Base-by-base conservation (phyloP, 2,113 vertebrate species). In the Zosterops borbonicus region DNA sequence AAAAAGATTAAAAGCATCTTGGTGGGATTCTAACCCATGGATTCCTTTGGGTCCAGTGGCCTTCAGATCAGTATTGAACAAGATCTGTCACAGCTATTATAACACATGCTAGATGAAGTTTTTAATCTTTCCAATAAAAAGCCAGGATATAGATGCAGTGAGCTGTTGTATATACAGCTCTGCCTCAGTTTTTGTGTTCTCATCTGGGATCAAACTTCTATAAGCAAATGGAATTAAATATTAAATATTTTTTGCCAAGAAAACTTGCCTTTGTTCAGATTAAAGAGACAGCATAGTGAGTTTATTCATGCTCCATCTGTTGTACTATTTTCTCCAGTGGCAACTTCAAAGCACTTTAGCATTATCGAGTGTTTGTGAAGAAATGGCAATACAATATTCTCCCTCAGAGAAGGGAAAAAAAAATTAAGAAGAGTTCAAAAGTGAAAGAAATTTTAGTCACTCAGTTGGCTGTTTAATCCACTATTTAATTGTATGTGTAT, bases 401-500 rank as follows among this genome's bases (percentile, higher is more conserved):
- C 64, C 76, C 89, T 75, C 24, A 79, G 90, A 94, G 84, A 68
- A 25, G 7, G 4, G 46, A 5, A 60, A 65, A 73, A 73, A 74
- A 47, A 58, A 52, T 60, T 79, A 74, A 33, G 46, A 95, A 86
- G 81, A 87, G 87, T 85, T 95, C 82, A 94, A 91, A 97, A 93
- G 75, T 83, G 49, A 97, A 97, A 95, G 65, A 67, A 97, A 81
- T 58, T 71, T 90, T 64, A 83, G 73, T 91, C 80, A 89, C 64
- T 95, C 85, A 35, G 59, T 64, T 94, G 87, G 77, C 91, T 96
- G 94, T 89, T 95, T 96, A 96, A 97, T 95, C 76, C 93, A 90
- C 82, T 84, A 89, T 95, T 94, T 97, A 97, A 97, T 97, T 96
- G 75, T 91, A 97, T 94, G 87, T 81, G 85, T 93, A 95, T 97